These are phyloP conservation scores for Drosophila setifemur DNA, from an alignment of 1,140 invertebrate species.

Conservation along the genomic window DNA sequence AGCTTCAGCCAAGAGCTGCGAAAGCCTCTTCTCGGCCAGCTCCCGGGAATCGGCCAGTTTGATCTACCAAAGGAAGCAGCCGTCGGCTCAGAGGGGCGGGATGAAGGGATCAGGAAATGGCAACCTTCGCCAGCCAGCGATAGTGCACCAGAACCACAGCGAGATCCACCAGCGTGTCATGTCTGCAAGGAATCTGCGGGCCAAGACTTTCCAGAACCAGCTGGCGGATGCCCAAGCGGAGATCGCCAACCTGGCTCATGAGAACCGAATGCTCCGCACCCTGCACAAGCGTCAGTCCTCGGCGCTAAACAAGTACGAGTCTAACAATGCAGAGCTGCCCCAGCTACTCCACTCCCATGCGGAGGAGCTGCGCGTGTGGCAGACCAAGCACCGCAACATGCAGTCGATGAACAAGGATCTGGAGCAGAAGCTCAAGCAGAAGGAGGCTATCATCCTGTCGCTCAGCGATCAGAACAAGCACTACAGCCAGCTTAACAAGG, in stretches of 20 bases:
- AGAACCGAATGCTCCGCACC: conserved; percentile 88
- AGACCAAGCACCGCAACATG: conserved; percentile 87
- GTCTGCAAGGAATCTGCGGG: conserved; percentile 88
- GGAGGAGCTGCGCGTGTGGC: conserved; percentile 89
- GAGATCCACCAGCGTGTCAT: conserved; percentile 87
- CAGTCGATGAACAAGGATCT: conserved; percentile 86
- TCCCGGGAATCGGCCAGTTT: conserved; percentile 72
- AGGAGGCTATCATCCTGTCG: conserved; percentile 86
- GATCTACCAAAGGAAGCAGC: conserved; percentile 64
- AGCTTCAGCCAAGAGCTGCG: conserved; percentile 73
- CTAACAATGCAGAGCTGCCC: conserved; percentile 89
- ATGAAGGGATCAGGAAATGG: conserved; percentile 37
- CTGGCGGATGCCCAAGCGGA: conserved; percentile 90
- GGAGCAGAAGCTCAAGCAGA: conserved; percentile 86
- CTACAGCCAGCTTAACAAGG: conserved; percentile 87
- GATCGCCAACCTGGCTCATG: conserved; percentile 89
- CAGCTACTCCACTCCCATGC: conserved; percentile 88
- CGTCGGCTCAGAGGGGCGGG: not conserved
- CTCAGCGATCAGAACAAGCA: conserved; percentile 87
- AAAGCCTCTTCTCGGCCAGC: conserved; percentile 77
- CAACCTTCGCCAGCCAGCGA: conserved; percentile 43
- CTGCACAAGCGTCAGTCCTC: conserved; percentile 90
- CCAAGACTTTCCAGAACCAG: conserved; percentile 91
- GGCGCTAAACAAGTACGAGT: conserved; percentile 88
- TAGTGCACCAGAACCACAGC: conserved; percentile 53